Base-by-base conservation (phyloP, 2,888 invertebrate genomes). In the Tenthredo scrophulariae region DNA sequence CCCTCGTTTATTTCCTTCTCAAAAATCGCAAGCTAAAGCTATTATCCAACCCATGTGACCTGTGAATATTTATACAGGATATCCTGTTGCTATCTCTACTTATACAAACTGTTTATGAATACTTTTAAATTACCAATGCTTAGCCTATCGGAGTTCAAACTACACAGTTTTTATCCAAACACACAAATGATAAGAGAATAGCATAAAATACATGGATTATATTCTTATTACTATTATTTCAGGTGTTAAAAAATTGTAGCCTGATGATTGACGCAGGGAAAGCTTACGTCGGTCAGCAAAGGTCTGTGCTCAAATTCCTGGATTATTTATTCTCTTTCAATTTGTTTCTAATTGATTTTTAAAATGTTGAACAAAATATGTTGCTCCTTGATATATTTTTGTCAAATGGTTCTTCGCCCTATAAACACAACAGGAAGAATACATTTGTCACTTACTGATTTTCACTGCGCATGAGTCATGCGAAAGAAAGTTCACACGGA, bases 191-290 rank as follows among this genome's bases (percentile, higher is more conserved):
- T 22, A 26, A 13, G 5, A 26, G 26, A 26, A 62, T 26, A 26
- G 2, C 13, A 26, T 62, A 13, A 62, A 26, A 62, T 4, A 26
- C 3, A 13, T 40, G 9, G 43, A 65, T 80, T 54, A 84, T 62
- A 67, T 84, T 54, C 74, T 62, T 33, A 26, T 13, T 74, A 10
- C 7, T 50, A 40, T 29, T 74, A 13, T 74, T 74, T 74, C 90
- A 96, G 95, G 94, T 96, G 74, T 95, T 99, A 85, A 98, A 98
- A 94, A 95, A 97, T 90, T 98, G 98, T 93, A 96, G 96, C 91
- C 94, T 96, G 88, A 98, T 98, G 96, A 96, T 98, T 88, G 98
- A 99, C 90, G 95, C 97, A 86, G 99, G 99, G 87, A 98, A 98
- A 95, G 96, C 96, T 89, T 98, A 97, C 95, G 97, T 98, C 91